A percentile compares a stretch with the other conserved stretches of the same genome.
These are phyloP conservation scores for Crocuta crocuta DNA, from an alignment of 2,113 vertebrate genomes.

Conservation along the genomic window DNA sequence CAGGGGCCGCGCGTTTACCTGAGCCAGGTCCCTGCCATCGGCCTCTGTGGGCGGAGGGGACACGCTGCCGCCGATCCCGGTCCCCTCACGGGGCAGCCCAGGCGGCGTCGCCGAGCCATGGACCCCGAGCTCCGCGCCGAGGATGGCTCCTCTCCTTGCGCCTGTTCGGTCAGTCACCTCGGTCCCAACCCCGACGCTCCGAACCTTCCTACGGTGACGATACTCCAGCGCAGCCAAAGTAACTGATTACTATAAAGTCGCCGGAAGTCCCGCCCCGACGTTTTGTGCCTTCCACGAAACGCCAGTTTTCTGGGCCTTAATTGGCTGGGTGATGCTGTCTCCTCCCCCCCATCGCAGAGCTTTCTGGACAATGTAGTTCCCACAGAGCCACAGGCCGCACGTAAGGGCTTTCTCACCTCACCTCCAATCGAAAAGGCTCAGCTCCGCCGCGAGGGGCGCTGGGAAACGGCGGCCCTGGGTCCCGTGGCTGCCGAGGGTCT, in stretches of 20 bases:
- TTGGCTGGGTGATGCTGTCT: too few species aligned
- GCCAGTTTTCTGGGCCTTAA: neutral
- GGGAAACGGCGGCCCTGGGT: neutral
- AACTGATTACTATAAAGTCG: fast-evolving
- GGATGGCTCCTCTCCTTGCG: neutral
- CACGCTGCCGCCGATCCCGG: neutral
- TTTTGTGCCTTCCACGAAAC: fast-evolving
- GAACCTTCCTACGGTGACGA: fast-evolving
- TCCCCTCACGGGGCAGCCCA: too few species aligned
- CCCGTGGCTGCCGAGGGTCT: fast-evolving
- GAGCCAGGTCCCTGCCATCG: neutral
- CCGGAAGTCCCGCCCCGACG: neutral
- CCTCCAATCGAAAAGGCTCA: neutral
- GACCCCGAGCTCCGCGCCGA: neutral
- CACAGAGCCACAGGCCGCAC: fast-evolving
- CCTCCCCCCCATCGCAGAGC: too few species aligned
- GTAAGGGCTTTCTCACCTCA: neutral
- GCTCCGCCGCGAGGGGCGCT: neutral
- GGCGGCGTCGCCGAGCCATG: neutral
- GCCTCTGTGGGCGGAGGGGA: neutral
- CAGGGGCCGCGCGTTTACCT: neutral
- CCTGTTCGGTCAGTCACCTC: neutral
- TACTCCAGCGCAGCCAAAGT: fast-evolving
- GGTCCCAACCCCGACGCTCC: fast-evolving
- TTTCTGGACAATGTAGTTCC: neutral